Evolutionary conservation across 2,888 invertebrate species (phyloP).

Genomic region (Ochropleura plecta): DNA sequence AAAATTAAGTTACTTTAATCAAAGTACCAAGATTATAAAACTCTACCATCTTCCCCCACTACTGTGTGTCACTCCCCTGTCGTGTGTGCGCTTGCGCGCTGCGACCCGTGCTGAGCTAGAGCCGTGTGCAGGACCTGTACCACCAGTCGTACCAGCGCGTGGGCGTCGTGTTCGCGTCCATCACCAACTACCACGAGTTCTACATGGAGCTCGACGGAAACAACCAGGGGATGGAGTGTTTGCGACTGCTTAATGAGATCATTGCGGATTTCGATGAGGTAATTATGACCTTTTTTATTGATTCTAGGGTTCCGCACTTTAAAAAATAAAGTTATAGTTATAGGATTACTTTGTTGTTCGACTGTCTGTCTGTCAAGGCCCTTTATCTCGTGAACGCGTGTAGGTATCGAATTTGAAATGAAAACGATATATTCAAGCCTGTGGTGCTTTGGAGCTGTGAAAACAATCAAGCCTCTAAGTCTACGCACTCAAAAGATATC

Average conservation of each 20-base stretch:
- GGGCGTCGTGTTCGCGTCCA: slow-evolving; percentile 97
- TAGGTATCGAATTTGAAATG: too few species aligned
- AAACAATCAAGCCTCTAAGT: too few species aligned
- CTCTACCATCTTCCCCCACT: not conserved
- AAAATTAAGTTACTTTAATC: not conserved
- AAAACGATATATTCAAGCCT: too few species aligned
- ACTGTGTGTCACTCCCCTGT: slow-evolving; percentile 42
- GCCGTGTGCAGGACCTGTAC: slow-evolving; percentile 93
- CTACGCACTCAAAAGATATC: too few species aligned
- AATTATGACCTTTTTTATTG: slow-evolving; percentile 41
- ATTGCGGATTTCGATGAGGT: slow-evolving; percentile 98
- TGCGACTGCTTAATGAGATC: slow-evolving; percentile 96
- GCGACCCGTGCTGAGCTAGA: slow-evolving; percentile 64
- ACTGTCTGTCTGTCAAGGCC: too few species aligned
- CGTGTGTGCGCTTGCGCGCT: slow-evolving; percentile 50
- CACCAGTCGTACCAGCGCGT: slow-evolving; percentile 97
- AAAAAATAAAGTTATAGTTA: too few species aligned
- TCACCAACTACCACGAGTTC: slow-evolving; percentile 98
- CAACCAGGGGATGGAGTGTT: slow-evolving; percentile 97
- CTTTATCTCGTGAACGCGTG: too few species aligned
- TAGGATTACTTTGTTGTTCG: too few species aligned
- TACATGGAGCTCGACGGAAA: slow-evolving; percentile 98
- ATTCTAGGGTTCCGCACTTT: too few species aligned
- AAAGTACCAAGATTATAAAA: not conserved
- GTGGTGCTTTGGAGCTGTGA: too few species aligned